phyloP scores from a whole-genome alignment of 2,797 vertebrate genomes.

The Peromyscus attwateri region DNA sequence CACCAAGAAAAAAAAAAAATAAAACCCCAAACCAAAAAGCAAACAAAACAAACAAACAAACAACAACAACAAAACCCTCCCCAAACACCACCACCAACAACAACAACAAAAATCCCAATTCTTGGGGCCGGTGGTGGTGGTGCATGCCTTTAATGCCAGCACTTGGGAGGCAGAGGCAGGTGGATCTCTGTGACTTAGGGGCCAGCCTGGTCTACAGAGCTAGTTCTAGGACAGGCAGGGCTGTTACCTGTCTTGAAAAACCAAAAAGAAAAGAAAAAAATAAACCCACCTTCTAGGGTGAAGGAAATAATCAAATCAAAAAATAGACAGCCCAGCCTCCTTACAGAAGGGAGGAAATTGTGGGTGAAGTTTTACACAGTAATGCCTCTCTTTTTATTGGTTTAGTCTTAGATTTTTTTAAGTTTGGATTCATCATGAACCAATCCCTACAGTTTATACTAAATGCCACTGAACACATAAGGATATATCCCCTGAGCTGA shows the following conservation, averaged over 20 bases:
- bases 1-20: not conserved
- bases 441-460: not conserved
- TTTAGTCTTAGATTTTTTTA: slow-evolving; percentile 27
- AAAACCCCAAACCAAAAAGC: not conserved
- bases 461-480: not conserved
- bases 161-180: too few species aligned
- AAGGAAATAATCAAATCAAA: not conserved
- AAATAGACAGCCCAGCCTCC: not conserved
- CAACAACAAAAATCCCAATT: not conserved
- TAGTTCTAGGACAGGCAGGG: too few species aligned
- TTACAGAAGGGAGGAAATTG: not conserved
- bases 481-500: not conserved
- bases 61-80: not conserved
- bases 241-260: not conserved
- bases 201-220: too few species aligned
- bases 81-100: not conserved
- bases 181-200: too few species aligned
- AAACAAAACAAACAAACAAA: not conserved
- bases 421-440: not conserved
- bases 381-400: not conserved
- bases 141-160: too few species aligned
- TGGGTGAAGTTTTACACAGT: not conserved
- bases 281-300: not conserved
- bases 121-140: too few species aligned
- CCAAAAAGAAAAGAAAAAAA: not conserved